Conservation (phyloP, 2,113 vertebrate genomes). For the Grammomys dolichurus region DNA sequence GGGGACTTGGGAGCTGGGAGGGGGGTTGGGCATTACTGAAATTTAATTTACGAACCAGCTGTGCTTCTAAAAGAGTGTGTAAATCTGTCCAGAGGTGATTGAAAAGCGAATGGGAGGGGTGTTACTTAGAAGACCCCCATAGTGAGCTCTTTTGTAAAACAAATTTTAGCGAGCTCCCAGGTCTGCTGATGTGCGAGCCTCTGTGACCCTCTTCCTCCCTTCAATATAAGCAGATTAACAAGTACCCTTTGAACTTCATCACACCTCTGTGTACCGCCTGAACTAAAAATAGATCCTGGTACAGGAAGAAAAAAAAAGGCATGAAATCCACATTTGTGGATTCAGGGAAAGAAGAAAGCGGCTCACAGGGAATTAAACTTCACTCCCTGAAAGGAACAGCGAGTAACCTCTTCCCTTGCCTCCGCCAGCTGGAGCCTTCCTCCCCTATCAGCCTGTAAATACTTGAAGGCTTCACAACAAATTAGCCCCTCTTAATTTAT, state of each 20-base stretch:
- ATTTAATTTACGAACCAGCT: constrained; percentile 77
- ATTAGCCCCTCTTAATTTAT: constrained; percentile 13
- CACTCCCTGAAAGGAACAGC: background rate
- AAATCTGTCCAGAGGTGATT: constrained; percentile 67
- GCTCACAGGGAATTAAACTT: background rate
- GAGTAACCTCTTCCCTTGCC: background rate
- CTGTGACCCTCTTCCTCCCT: background rate
- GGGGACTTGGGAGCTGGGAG: background rate
- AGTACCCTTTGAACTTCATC: background rate
- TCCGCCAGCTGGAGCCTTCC: background rate
- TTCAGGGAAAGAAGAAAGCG: constrained; percentile 37
- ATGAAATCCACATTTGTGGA: constrained; percentile 49
- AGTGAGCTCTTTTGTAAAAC: constrained; percentile 66
- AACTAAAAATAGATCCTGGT: constrained; percentile 67
- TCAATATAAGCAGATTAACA: background rate
- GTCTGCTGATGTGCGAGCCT: background rate
- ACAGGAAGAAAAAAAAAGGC: background rate
- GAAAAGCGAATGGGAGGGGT: constrained; percentile 32
- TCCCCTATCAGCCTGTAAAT: background rate
- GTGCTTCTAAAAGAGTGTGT: constrained; percentile 69
- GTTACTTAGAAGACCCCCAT: constrained; percentile 64
- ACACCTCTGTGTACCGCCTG: constrained; percentile 15
- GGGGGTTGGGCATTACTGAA: constrained; percentile 65
- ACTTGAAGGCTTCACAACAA: background rate
- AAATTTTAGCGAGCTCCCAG: constrained; percentile 56